Percentiles rank a stretch among this genome's conserved stretches.
Conservation (phyloP, 2,113 vertebrate species). For the Tragelaphus scriptus region DNA sequence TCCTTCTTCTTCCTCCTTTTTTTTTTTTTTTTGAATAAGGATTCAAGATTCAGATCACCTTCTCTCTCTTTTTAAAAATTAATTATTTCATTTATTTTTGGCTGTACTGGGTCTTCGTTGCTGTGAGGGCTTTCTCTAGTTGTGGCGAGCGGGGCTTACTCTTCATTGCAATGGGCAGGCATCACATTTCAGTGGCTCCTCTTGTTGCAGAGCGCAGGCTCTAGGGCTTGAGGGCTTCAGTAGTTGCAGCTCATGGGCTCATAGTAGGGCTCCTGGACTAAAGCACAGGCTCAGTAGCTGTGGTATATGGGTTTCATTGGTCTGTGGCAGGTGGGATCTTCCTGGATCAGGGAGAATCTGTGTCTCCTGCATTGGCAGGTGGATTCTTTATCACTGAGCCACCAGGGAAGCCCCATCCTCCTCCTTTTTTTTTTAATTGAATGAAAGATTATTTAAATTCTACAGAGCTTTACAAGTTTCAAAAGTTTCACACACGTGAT, state of each 20-base stretch:
- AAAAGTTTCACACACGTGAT: not conserved
- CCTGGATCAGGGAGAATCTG: not conserved
- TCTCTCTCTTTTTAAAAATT: not conserved
- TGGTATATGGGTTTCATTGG: not conserved
- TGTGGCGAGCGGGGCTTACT: not conserved
- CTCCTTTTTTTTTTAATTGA: not conserved
- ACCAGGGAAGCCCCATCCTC: not conserved
- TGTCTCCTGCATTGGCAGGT: not conserved
- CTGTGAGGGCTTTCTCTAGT: not conserved
- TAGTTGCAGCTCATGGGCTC: not conserved
- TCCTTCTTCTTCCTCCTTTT: not conserved
- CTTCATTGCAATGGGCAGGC: not conserved
- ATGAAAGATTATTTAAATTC: not conserved
- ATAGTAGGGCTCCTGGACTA: not conserved
- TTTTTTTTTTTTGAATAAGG: not conserved
- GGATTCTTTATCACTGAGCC: not conserved
- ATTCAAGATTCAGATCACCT: not conserved
- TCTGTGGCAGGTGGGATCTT: not conserved
- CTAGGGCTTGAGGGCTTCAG: not conserved
- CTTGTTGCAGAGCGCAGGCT: not conserved
- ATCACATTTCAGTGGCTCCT: not conserved
- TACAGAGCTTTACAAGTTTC: not conserved
- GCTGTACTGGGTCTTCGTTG: not conserved
- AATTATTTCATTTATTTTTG: not conserved
- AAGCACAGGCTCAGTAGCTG: not conserved